Evolutionary conservation across 2,888 invertebrate genomes (phyloP), one percentile per base, ranked within the genome.

Genomic region (Nemurella pictetii): DNA sequence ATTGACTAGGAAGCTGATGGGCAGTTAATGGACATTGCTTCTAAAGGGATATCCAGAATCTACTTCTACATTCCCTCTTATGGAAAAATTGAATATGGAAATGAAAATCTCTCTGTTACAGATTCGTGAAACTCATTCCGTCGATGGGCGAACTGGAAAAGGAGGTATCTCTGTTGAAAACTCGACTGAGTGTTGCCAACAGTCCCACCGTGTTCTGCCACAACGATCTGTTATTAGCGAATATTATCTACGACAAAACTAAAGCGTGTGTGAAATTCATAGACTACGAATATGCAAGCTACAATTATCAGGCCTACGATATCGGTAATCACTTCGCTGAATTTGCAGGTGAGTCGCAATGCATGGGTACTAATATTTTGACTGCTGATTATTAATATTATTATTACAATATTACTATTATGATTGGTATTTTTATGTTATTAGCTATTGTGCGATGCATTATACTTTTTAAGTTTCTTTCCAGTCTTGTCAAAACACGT

Each of bases 251-350:
- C 91, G 94, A 97, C 89, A 87, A 87, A 9, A 90, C 91, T 85
- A 91, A 93, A 87, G 92, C 93, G 87, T 92, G 91, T 85, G 94
- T 98, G 80, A 94, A 95, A 81, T 99, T 99, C 90, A 99, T 99
- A 89, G 99, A 99, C 91, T 99, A 96, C 90, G 99, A 99, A 91
- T 99, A 99, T 91, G 96, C 97, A 26, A 95, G 94, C 86, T 95
- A 94, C 89, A 99, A 99, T 92, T 98, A 96, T 91, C 97, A 98
- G 91, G 97, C 97, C 9, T 99, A 93, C 90, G 99, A 99, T 91
- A 97, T 99, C 90, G 99, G 96, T 83, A 98, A 99, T 92, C 99
- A 99, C 92, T 99, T 99, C 91, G 95, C 96, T 88, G 99, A 99
- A 92, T 99, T 96, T 92, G 97, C 96, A 87, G 99, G 99, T 95